Percentiles rank a stretch among this genome's conserved stretches.
Evolutionary conservation across 2,113 vertebrate genomes (phyloP).

Genomic region (Lepus americanus): DNA sequence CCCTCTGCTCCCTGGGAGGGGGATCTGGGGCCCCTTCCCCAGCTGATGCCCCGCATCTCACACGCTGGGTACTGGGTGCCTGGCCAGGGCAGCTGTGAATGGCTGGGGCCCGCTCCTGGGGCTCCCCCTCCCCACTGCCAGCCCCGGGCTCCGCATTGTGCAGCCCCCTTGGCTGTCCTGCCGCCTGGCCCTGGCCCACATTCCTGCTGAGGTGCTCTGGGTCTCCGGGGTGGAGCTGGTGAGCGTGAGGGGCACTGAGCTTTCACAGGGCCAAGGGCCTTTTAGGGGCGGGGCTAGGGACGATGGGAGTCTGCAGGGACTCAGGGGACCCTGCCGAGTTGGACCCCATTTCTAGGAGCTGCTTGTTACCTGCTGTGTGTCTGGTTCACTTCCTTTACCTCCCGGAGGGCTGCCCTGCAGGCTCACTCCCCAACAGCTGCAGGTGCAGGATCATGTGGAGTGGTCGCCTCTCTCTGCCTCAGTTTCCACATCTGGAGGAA

Average conservation of each 20-base stretch:
- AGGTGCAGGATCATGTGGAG: too few species aligned
- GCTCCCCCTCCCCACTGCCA: not conserved
- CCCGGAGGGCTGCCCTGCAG: not conserved
- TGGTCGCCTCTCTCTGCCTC: not conserved
- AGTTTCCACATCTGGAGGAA: not conserved
- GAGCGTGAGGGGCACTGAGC: conserved; percentile 72
- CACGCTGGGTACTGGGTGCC: not conserved
- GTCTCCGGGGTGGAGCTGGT: conserved; percentile 79
- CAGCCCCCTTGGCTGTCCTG: conserved; percentile 40
- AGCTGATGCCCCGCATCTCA: not conserved
- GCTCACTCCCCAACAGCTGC: not conserved
- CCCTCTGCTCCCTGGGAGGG: not conserved
- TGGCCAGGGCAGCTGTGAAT: conserved; percentile 57
- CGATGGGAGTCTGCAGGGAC: not conserved
- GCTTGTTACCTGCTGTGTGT: not conserved
- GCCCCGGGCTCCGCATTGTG: conserved; percentile 39
- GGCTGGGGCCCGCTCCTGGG: not conserved
- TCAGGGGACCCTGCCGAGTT: not conserved
- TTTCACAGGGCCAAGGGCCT: conserved; percentile 73
- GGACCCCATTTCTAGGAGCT: not conserved
- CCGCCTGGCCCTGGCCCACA: conserved; percentile 70
- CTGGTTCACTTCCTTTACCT: not conserved
- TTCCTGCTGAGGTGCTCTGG: conserved; percentile 62
- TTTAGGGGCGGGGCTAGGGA: not conserved
- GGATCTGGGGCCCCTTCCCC: not conserved